A percentile compares a stretch with the other conserved stretches of the same genome.
These are phyloP conservation scores for Cyclopterus lumpus DNA, from an alignment of 2,797 vertebrate genomes.

Conservation along the genomic window DNA sequence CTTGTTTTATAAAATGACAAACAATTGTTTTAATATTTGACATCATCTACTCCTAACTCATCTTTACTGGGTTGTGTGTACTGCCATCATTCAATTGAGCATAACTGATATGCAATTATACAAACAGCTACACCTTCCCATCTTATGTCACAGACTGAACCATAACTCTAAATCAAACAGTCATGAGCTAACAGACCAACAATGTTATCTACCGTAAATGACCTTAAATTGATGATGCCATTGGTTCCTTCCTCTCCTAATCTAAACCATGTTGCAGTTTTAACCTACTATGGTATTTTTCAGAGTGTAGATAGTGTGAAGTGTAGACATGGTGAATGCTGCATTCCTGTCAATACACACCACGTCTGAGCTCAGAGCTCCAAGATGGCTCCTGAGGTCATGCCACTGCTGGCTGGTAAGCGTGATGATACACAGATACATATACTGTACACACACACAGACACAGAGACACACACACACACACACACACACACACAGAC, in stretches of 20 bases:
- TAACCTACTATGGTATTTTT: conserved; percentile 68
- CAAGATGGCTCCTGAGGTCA: conserved; percentile 73
- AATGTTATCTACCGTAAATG: too few relatives aligned
- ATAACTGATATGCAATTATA: not conserved
- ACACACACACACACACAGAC: too few relatives aligned
- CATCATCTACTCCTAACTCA: not conserved
- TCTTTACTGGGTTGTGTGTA: not conserved
- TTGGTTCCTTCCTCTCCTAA: conserved; percentile 3
- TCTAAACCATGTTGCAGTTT: conserved; percentile 10
- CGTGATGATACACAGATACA: conserved; percentile 55
- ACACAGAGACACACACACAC: too few relatives aligned
- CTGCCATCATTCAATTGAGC: not conserved
- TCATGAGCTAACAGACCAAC: not conserved
- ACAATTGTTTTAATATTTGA: not conserved
- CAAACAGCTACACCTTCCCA: not conserved
- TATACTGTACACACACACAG: conserved; percentile 14
- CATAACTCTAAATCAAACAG: not conserved
- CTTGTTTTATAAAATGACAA: not conserved
- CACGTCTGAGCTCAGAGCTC: conserved; percentile 82
- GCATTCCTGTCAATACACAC: conserved; percentile 72
- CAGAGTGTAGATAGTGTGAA: conserved; percentile 50
- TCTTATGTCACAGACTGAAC: not conserved
- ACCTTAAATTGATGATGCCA: not conserved
- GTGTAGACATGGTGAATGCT: conserved; percentile 59
- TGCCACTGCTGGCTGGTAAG: conserved; percentile 52